Conservation (phyloP, 2,113 vertebrate species). For the Dasypus novemcinctus region DNA sequence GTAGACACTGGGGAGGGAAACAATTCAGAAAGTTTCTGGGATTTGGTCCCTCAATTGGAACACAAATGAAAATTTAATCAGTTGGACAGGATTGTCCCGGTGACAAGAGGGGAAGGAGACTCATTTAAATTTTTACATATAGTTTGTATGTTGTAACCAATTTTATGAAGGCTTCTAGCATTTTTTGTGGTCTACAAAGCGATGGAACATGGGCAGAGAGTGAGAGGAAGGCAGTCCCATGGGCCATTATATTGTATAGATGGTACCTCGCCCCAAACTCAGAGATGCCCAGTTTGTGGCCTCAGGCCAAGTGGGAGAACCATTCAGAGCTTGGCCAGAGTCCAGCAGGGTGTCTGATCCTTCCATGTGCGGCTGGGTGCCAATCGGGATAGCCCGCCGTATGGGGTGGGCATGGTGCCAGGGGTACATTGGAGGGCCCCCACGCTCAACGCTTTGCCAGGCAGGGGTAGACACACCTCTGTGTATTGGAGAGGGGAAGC, state of each 20-base stretch:
- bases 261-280: slow-evolving; percentile 28
- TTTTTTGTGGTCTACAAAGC: not conserved
- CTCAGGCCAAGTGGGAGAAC: slow-evolving; percentile 60
- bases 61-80: slow-evolving; percentile 38
- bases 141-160: not conserved
- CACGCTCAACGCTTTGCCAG: not conserved
- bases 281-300: slow-evolving; percentile 56
- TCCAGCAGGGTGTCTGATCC: slow-evolving; percentile 71
- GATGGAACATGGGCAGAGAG: not conserved
- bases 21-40: slow-evolving; percentile 63
- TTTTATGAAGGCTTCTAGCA: not conserved
- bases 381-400: slow-evolving; percentile 61
- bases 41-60: not conserved
- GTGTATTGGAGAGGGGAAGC: not conserved
- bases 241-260: not conserved
- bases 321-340: not conserved
- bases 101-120: not conserved
- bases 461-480: not conserved
- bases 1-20: slow-evolving; percentile 39
- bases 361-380: slow-evolving; percentile 53
- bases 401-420: slow-evolving; percentile 55
- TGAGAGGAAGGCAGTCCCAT: not conserved
- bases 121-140: not conserved
- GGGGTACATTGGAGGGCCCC: slow-evolving; percentile 65
- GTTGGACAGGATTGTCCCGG: not conserved